phyloP scores from a whole-genome alignment of 2,888 invertebrate species.

The Philhelius pedissequus region DNA sequence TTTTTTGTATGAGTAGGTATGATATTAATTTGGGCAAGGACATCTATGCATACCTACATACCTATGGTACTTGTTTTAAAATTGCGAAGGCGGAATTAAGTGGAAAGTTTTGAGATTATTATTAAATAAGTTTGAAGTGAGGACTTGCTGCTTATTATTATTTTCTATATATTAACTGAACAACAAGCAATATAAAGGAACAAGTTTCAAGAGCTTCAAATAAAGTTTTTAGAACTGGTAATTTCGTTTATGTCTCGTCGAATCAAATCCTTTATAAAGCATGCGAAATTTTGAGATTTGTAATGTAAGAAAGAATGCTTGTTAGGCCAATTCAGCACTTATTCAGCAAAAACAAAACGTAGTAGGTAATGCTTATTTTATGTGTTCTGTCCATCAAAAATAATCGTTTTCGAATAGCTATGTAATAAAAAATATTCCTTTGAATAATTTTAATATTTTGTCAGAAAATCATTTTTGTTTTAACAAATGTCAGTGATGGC shows the following conservation, averaged over 20 bases:
- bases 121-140: conserved; percentile 19
- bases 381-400: too few species aligned
- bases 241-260: background rate
- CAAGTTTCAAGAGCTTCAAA: background rate
- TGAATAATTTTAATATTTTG: too few species aligned
- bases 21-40: background rate
- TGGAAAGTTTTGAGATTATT: conserved; percentile 12
- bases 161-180: background rate
- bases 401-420: too few species aligned
- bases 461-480: too few species aligned
- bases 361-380: too few species aligned
- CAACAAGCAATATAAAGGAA: background rate
- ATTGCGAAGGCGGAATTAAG: background rate
- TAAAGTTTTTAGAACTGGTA: background rate
- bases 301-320: background rate
- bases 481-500: too few species aligned
- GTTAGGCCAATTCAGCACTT: background rate
- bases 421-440: too few species aligned
- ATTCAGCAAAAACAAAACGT: background rate
- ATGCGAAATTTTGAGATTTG: background rate
- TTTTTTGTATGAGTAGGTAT: background rate
- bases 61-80: background rate
- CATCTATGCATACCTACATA: background rate
- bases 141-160: background rate
- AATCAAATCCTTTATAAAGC: background rate